Conservation (phyloP, 2,797 vertebrate species). For the Crossoptilon crossoptilon region DNA sequence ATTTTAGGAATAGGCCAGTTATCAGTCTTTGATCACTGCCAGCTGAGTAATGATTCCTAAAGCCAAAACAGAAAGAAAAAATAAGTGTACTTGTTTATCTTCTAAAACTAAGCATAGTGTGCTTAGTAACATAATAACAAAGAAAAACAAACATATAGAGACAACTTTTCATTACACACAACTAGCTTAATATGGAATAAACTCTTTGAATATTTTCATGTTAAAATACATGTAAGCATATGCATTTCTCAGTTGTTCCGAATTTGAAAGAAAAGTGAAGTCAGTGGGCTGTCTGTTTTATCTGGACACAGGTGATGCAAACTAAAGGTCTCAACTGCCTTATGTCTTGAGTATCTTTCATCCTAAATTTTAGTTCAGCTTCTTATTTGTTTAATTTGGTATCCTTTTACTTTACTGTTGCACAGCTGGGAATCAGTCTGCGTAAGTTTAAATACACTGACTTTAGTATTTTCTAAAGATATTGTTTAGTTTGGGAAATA, state of each 20-base stretch:
- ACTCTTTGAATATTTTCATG: background rate
- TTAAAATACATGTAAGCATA: background rate
- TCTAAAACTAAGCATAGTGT: background rate
- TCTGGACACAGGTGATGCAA: background rate
- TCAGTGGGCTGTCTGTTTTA: background rate
- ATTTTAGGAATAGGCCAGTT: background rate
- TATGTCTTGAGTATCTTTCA: background rate
- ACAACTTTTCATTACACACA: background rate
- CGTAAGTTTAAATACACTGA: background rate
- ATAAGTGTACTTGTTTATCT: background rate
- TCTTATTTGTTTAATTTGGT: background rate
- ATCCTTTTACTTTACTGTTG: background rate
- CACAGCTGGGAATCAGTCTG: background rate
- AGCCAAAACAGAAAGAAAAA: background rate
- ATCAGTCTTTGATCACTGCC: background rate
- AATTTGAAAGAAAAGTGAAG: background rate
- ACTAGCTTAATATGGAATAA: background rate
- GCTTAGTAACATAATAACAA: background rate
- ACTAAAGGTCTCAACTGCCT: background rate
- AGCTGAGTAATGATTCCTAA: background rate
- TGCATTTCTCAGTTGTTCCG: background rate
- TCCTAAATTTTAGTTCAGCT: fast-evolving
- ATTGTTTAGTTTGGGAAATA: background rate
- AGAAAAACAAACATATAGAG: background rate
- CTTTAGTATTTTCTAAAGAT: background rate